phyloP scores from a whole-genome alignment of 1,140 invertebrate genomes.

The Pogonomyrmex barbatus region DNA sequence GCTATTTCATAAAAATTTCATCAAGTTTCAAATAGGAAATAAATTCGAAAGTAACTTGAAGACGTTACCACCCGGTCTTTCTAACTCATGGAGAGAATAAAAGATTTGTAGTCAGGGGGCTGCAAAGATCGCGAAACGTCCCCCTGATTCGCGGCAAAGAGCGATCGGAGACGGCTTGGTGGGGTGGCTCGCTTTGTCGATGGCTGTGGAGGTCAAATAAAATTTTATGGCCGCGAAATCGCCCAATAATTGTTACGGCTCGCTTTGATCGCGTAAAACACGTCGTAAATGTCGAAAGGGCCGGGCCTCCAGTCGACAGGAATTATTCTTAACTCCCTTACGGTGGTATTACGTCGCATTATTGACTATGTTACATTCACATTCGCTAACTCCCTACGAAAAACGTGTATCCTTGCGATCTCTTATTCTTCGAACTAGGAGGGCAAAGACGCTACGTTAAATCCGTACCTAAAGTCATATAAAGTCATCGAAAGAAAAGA shows the following conservation, averaged over 20 bases:
- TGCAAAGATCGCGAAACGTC: conserved; percentile 14
- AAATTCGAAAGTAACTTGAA: not conserved
- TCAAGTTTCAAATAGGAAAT: not conserved
- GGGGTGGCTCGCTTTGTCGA: conserved; percentile 52
- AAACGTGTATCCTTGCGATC: not conserved
- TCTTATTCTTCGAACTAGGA: conserved; percentile 15
- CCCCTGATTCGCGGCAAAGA: not conserved
- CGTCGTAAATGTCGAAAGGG: conserved; percentile 85
- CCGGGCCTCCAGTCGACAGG: conserved; percentile 74
- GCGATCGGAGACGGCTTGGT: not conserved
- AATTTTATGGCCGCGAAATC: conserved; percentile 85
- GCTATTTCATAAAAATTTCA: not conserved
- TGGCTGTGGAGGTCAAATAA: conserved; percentile 79
- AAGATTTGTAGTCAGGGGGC: not conserved
- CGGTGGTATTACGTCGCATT: conserved; percentile 78
- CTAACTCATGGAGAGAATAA: not conserved
- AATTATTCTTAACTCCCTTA: conserved; percentile 81
- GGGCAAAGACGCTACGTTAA: not conserved
- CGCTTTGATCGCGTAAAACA: conserved; percentile 86
- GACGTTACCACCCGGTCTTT: not conserved
- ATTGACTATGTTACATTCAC: conserved; percentile 61
- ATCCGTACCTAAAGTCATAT: not conserved
- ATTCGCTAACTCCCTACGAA: not conserved
- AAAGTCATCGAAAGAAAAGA: not conserved
- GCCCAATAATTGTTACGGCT: conserved; percentile 86